A percentile compares a stretch with the other conserved stretches of the same genome.
phyloP scores from a whole-genome alignment of 1,140 invertebrate genomes.

The Apocrypta bakeri region DNA sequence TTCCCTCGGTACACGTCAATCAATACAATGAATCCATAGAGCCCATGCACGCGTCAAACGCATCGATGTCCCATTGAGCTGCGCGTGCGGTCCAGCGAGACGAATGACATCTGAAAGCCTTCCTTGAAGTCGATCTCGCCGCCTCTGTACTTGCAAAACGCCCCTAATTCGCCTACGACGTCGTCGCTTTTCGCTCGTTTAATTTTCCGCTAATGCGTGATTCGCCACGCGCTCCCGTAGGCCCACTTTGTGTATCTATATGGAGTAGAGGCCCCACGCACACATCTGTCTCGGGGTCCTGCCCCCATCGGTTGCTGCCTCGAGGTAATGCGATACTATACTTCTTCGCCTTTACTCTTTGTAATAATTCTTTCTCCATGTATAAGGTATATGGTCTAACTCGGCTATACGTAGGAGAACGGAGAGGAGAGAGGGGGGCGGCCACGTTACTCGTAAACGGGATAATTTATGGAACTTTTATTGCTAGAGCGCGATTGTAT shows the following conservation, averaged over 20 bases:
- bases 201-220: conserved; percentile 26
- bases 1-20: not conserved
- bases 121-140: conserved; percentile 10
- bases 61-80: not conserved
- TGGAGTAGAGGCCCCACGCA: not conserved
- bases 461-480: conserved; percentile 35
- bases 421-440: no score
- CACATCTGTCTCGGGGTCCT: conserved; percentile 11
- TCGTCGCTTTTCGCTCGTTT: not conserved
- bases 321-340: conserved; percentile 33
- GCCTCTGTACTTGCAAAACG: not conserved
- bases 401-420: not conserved
- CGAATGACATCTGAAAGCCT: conserved; percentile 25
- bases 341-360: not conserved
- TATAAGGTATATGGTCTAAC: not conserved
- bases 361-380: conserved; percentile 3
- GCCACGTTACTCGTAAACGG: conserved; percentile 40
- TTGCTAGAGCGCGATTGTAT: not conserved
- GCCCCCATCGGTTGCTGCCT: not conserved
- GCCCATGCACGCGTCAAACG: no score
- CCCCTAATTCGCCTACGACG: not conserved
- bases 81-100: conserved; percentile 30
- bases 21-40: not conserved
- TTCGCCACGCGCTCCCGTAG: not conserved
- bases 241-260: not conserved